A percentile compares a stretch with the other conserved stretches of the same genome.
Conservation (phyloP, 1,140 invertebrate genomes). For the Helicoverpa zea region DNA sequence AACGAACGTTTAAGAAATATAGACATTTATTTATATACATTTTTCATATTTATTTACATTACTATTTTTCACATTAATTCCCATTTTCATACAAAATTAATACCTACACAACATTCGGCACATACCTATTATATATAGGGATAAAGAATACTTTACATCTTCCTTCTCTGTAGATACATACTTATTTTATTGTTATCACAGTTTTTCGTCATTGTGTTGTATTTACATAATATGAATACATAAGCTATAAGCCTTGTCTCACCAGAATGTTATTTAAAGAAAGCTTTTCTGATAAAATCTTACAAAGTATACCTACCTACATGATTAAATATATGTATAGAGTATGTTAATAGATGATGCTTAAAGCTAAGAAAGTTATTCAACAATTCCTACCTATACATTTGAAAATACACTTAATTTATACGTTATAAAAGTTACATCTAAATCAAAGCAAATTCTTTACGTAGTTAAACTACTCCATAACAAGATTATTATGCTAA, state of each 20-base stretch:
- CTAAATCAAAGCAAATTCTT: slow-evolving; percentile 19
- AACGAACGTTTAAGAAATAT: neutral
- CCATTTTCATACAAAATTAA: slow-evolving; percentile 30
- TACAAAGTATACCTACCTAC: too few relatives aligned
- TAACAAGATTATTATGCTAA: slow-evolving; percentile 21
- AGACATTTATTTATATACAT: slow-evolving; percentile 15
- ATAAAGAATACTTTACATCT: slow-evolving; percentile 14
- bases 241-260: slow-evolving; percentile 5
- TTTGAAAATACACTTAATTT: neutral
- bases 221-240: slow-evolving; percentile 28
- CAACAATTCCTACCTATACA: neutral
- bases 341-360: too few relatives aligned
- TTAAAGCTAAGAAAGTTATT: too few relatives aligned
- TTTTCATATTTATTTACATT: slow-evolving; percentile 39
- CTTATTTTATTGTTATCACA: slow-evolving; percentile 41
- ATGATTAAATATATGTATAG: too few relatives aligned
- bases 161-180: slow-evolving; percentile 33
- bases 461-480: neutral
- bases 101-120: slow-evolving; percentile 34
- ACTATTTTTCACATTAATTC: slow-evolving; percentile 15
- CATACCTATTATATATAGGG: neutral
- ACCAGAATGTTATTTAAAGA: neutral
- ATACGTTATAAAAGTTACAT: neutral
- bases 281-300: too few relatives aligned
- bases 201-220: slow-evolving; percentile 29